Conservation (phyloP, 2,888 invertebrate genomes). For the Dryocosmus kuriphilus region DNA sequence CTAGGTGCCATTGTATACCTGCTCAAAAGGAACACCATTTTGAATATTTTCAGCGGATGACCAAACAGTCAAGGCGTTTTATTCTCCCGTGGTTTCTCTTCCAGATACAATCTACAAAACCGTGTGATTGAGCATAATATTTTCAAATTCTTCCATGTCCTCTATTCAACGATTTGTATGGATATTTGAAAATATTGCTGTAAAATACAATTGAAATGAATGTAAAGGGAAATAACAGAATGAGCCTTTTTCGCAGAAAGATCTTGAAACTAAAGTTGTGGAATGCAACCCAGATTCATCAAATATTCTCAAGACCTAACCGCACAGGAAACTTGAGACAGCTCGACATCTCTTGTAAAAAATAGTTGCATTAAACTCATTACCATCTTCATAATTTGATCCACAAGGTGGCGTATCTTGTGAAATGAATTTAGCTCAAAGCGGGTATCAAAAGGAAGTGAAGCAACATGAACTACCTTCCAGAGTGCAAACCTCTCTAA, state of each 20-base stretch:
- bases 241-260: too few species aligned
- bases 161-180: background rate
- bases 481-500: constrained; percentile 51
- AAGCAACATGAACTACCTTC: constrained; percentile 33
- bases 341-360: background rate
- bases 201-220: background rate
- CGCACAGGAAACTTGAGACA: background rate
- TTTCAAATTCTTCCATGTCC: background rate
- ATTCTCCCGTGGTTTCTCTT: background rate
- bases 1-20: constrained; percentile 34
- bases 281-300: background rate
- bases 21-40: constrained; percentile 11
- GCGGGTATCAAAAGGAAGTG: constrained; percentile 10
- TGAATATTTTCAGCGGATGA: constrained; percentile 12
- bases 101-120: background rate
- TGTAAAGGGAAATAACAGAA: background rate
- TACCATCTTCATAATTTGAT: constrained; percentile 23
- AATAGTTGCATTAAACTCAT: constrained; percentile 2
- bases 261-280: background rate
- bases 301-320: too few species aligned
- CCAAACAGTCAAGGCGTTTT: constrained; percentile 12
- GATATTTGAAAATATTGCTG: background rate
- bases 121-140: background rate
- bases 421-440: constrained; percentile 7
- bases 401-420: background rate